Evolutionary conservation across 1,140 invertebrate genomes (phyloP).

Genomic region (Microplitis demolitor): DNA sequence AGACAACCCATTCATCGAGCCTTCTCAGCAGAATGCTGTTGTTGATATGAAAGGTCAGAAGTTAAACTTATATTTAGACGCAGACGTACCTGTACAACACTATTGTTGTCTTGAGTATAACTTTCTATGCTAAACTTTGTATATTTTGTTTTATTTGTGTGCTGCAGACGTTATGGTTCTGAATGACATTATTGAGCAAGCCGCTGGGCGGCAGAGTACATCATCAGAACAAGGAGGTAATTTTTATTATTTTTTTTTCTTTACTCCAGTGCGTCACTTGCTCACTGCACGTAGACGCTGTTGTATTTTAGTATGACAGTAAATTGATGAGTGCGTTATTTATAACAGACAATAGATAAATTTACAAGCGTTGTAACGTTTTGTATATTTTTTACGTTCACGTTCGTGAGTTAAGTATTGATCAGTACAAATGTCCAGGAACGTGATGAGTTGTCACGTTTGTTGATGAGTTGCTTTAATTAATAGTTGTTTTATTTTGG

Average conservation of each 20-base stretch:
- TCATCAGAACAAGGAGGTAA: slow-evolving; percentile 88
- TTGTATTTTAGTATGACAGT: not conserved
- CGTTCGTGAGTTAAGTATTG: not conserved
- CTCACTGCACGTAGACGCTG: not conserved
- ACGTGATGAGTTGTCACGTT: not conserved
- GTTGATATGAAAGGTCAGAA: slow-evolving; percentile 91
- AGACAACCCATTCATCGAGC: slow-evolving; percentile 91
- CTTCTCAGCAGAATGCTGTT: slow-evolving; percentile 82
- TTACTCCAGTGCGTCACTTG: not conserved
- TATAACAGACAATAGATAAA: not conserved
- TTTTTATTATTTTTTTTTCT: slow-evolving; percentile 22
- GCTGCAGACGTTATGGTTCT: slow-evolving; percentile 93
- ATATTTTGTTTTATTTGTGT: slow-evolving; percentile 4
- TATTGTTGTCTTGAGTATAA: slow-evolving; percentile 12
- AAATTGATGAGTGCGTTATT: not conserved
- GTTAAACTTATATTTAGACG: not conserved
- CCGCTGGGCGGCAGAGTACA: slow-evolving; percentile 82
- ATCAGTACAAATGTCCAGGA: not conserved
- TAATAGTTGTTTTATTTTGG: slow-evolving; percentile 32
- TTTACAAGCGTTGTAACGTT: not conserved
- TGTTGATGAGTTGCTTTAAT: not conserved
- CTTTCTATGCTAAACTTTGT: not conserved
- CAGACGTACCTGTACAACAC: too few relatives aligned
- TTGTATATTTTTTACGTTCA: too few relatives aligned
- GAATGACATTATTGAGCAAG: slow-evolving; percentile 96